Conservation (phyloP, 2,888 invertebrate species). For the Synanthedon myopaeformis region DNA sequence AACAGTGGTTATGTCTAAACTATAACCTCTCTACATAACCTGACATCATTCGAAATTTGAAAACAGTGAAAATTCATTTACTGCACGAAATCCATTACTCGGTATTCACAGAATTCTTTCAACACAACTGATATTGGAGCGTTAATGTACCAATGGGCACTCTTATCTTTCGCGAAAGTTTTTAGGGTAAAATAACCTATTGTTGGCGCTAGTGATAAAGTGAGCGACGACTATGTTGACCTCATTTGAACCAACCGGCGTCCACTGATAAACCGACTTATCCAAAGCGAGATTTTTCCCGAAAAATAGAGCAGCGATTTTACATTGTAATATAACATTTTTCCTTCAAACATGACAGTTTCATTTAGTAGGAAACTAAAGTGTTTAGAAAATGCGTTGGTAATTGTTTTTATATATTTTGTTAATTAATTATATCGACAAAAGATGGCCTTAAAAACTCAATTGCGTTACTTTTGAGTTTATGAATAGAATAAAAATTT, state of each 20-base stretch:
- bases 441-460: too few species aligned
- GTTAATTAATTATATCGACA: too few species aligned
- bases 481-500: too few species aligned
- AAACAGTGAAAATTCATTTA: neutral
- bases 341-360: too few species aligned
- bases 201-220: neutral
- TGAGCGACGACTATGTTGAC: constrained; percentile 12
- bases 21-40: constrained; percentile 3
- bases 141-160: neutral
- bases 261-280: constrained; percentile 6
- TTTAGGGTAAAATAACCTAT: neutral
- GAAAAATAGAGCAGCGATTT: too few species aligned
- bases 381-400: too few species aligned
- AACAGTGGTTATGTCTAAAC: constrained; percentile 8
- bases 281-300: constrained; percentile 7
- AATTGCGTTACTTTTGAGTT: too few species aligned
- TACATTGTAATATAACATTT: too few species aligned
- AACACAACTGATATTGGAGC: neutral
- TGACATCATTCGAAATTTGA: neutral
- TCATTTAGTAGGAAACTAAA: too few species aligned
- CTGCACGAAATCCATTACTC: neutral
- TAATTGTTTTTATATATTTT: too few species aligned
- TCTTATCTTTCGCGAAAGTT: neutral
- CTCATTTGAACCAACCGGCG: constrained; percentile 14
- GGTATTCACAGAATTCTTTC: neutral